Conservation (phyloP, 2,888 invertebrate species). For the Rosalia funebris region DNA sequence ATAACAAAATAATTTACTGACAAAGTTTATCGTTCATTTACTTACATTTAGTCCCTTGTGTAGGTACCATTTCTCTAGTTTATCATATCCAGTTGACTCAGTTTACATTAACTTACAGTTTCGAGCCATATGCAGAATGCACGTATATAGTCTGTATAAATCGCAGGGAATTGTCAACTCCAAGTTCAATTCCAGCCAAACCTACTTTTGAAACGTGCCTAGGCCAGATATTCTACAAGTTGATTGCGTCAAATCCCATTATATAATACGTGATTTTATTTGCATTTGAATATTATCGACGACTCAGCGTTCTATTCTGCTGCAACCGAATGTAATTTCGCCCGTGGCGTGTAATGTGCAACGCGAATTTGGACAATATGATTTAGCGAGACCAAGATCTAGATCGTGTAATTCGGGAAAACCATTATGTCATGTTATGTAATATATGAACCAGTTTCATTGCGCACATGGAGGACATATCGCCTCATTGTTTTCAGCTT, state of each 20-base stretch:
- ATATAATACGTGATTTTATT: slow-evolving; percentile 29
- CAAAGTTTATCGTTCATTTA: too few species aligned
- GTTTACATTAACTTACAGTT: too few species aligned
- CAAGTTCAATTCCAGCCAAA: slow-evolving; percentile 30
- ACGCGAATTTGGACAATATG: background rate
- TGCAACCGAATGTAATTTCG: slow-evolving; percentile 6
- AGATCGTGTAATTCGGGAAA: background rate
- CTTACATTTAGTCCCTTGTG: too few species aligned
- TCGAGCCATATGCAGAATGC: too few species aligned
- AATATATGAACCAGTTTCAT: too few species aligned
- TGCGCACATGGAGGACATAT: too few species aligned
- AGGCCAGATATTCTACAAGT: slow-evolving; percentile 35
- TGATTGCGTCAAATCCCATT: slow-evolving; percentile 29
- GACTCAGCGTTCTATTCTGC: background rate
- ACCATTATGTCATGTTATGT: too few species aligned
- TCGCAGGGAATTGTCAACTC: background rate
- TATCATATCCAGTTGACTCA: too few species aligned
- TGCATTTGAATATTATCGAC: slow-evolving; percentile 11
- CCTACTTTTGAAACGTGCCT: slow-evolving; percentile 37
- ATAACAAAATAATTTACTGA: too few species aligned
- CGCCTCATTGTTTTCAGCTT: too few species aligned
- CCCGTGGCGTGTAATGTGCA: background rate
- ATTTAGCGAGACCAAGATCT: background rate
- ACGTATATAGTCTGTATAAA: background rate
- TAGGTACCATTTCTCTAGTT: too few species aligned